phyloP scores from a whole-genome alignment of 1,140 invertebrate genomes.

The Drosophila varians region DNA sequence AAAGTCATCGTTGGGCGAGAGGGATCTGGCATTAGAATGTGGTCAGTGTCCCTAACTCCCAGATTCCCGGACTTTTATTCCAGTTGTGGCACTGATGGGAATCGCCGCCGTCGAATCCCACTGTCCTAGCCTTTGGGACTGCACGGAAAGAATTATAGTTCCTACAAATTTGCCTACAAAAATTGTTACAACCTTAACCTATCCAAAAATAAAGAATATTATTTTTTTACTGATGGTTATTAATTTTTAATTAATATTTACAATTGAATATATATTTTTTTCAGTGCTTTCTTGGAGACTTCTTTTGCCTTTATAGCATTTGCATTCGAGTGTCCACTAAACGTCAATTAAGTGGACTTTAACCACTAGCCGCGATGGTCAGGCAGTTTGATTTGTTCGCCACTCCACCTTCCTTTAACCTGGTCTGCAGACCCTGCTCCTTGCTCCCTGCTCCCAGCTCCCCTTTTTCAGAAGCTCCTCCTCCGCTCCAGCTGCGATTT shows the following conservation, averaged over 20 bases:
- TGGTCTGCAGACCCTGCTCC: neutral
- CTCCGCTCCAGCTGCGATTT: slow-evolving; percentile 68
- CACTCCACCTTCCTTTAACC: slow-evolving; percentile 30
- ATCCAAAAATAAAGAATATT: no score
- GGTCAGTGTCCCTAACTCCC: slow-evolving; percentile 17
- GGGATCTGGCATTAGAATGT: slow-evolving; percentile 65
- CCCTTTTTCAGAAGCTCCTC: slow-evolving; percentile 15
- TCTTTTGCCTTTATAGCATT: slow-evolving; percentile 40
- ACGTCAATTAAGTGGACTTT: slow-evolving; percentile 81
- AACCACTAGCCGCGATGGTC: slow-evolving; percentile 41
- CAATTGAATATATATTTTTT: no score
- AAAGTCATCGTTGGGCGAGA: slow-evolving; percentile 65
- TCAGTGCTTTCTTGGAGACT: slow-evolving; percentile 11
- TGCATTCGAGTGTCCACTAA: slow-evolving; percentile 80
- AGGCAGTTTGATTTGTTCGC: slow-evolving; percentile 71
- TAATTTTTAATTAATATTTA: no score
- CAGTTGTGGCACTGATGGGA: slow-evolving; percentile 67
- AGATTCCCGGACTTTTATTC: slow-evolving; percentile 34
- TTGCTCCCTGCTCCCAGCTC: slow-evolving; percentile 6
- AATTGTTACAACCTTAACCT: no score
- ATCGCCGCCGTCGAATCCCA: slow-evolving; percentile 56
- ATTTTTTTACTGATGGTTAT: no score
- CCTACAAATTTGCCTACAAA: no score
- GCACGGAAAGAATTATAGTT: slow-evolving; percentile 14
- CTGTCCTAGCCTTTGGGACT: slow-evolving; percentile 29